Base-by-base conservation (phyloP, 2,113 vertebrate species). In the Chloroceryle aenea region DNA sequence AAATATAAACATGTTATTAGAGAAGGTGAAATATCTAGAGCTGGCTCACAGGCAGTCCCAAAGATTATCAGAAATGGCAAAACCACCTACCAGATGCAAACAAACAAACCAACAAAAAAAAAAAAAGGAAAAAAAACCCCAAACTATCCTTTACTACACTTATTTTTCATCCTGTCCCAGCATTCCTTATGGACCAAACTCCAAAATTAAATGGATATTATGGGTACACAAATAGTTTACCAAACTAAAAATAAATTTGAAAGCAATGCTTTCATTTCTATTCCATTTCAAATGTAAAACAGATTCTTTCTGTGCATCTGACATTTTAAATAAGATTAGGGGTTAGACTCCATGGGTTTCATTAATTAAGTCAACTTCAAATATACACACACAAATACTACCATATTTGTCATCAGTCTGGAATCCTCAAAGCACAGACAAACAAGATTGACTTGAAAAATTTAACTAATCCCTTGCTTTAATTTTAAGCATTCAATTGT, bases 181-280 rank as follows among this genome's bases (percentile, higher is more conserved):
- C 52, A 85, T 87, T 93, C 93, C 48, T 92, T 75, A 71, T 34
- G 66, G 61, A 75, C 61, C 83, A 89, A 90, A 81, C 43, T 67
- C 68, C 94, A 94, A 84, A 94, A 89, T 85, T 92, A 96, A 90
- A 92, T 7, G 32, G 64, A 89, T 56, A 29, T 92, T 75, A 89
- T 40, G 66, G 73, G 73, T 85, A 79, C 25, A 75, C 66, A 96
- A 87, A 96, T 95, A 95, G 90, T 91, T 92, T 92, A 82, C 62
- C 43, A 76, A 67, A 42, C 94, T 92, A 90, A 94, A 96, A 95
- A 95, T 94, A 95, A 67, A 87, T 84, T 68, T 93, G 73, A 95
- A 96, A 89, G 90, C 66, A 89, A 85, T 69, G 88, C 89, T 91
- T 95, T 95, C 66, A 81, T 87, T 95, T 89, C 86, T 92, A 40